Evolutionary conservation across 2,888 invertebrate genomes (phyloP).

Genomic region (Leptinotarsa peninsularis): DNA sequence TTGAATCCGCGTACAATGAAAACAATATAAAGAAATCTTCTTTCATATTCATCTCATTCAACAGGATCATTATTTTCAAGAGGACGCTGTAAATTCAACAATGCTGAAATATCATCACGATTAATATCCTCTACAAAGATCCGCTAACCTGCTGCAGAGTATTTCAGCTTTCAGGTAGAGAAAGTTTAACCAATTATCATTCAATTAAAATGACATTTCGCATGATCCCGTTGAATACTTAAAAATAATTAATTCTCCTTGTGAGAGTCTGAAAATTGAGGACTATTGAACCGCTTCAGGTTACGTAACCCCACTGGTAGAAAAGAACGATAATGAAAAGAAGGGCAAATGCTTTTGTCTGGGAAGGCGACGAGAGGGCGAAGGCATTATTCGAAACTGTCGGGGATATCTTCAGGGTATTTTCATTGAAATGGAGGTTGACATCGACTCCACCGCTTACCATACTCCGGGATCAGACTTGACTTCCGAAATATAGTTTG

Average conservation of each 20-base stretch:
- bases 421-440: constrained; percentile 7
- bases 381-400: constrained; percentile 7
- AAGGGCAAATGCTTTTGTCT: constrained; percentile 10
- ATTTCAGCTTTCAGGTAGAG: constrained; percentile 4
- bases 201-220: constrained; percentile 14
- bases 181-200: constrained; percentile 7
- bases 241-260: constrained; percentile 12
- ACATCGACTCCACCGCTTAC: constrained; percentile 1
- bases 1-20: no score
- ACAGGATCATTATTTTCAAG: not conserved
- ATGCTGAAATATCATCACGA: not conserved
- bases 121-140: not conserved
- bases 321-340: constrained; percentile 16
- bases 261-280: constrained; percentile 4
- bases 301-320: constrained; percentile 3
- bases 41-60: not conserved
- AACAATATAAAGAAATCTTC: no score
- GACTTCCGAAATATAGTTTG: not conserved
- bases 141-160: not conserved
- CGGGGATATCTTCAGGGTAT: constrained; percentile 14
- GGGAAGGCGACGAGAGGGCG: not conserved
- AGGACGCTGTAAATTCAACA: not conserved
- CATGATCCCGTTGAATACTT: not conserved
- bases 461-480: not conserved
- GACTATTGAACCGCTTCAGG: constrained; percentile 4